Conservation (phyloP, 92 coral and sea anemone genomes). For the Bergia puertoricense region DNA sequence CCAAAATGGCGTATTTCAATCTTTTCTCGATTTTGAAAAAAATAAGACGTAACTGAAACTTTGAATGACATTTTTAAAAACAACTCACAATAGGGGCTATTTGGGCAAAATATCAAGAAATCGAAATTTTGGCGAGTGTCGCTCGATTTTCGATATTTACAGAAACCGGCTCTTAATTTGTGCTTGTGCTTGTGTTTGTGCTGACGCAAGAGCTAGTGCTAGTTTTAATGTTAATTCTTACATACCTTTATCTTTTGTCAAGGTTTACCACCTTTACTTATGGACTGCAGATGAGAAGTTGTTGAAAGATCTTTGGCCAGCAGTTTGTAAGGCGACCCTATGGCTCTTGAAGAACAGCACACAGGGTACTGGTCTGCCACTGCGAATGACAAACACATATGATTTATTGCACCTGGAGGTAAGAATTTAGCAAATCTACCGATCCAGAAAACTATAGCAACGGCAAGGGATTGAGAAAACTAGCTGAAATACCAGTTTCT, state of each 20-base stretch:
- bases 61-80: no score
- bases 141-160: no score
- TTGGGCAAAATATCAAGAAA: no score
- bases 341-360: conserved; percentile 72
- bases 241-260: not conserved
- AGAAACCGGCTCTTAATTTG: not conserved
- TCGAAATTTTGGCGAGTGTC: no score
- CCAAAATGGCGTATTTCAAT: no score
- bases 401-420: conserved; percentile 65
- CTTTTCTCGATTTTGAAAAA: no score
- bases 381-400: conserved; percentile 82
- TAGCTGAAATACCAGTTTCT: not conserved
- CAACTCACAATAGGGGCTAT: no score
- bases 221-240: not conserved
- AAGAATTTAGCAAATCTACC: not conserved
- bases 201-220: not conserved
- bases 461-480: no score
- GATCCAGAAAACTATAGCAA: not conserved
- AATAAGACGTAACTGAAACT: no score
- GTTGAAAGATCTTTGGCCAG: conserved; percentile 80
- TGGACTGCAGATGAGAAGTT: conserved; percentile 78
- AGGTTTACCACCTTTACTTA: conserved; percentile 82
- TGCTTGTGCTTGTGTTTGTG: not conserved
- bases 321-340: conserved; percentile 64
- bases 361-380: conserved; percentile 72